Base-by-base conservation (phyloP, 2,113 vertebrate genomes). In the Syngnathus floridae region DNA sequence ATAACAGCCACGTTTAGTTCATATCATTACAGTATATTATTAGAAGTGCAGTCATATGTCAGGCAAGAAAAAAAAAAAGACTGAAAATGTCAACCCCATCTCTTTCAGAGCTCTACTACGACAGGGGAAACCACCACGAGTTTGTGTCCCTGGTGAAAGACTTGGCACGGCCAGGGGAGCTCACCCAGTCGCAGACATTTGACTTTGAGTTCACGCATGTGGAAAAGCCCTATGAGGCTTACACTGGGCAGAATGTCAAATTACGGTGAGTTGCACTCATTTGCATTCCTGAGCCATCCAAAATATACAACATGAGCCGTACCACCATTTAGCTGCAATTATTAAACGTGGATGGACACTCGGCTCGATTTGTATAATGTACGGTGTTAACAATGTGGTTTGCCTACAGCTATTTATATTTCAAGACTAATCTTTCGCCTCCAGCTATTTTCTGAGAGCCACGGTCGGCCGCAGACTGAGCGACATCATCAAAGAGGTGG, bases 121-220 rank as follows among this genome's bases (percentile, higher is more conserved):
- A 98, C 85, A 90, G 95, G 61, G 95, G 95, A 43, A 97, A 98
- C 89, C 94, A 96, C 85, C 95, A 98, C 0, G 96, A 98, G 80
- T 98, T 98, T 5, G 96, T 98, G 73, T 98, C 95, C 5, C 84
- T 98, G 60, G 96, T 97, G 72, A 98, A 98, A 82, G 96, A 98
- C 80, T 79, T 98, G 87, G 96, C 95, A 2, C 89, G 94, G 31
- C 95, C 96, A 0, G 96, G 96, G 5, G 95, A 98, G 35, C 92
- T 98, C 71, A 93, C 93, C 5, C 94, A 94, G 1, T 96, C 95
- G 0, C 95, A 97, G 86, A 93, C 92, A 0, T 97, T 97, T 61
- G 94, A 97, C 88, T 98, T 98, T 0, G 96, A 98, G 74, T 98
- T 98, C 88, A 95, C 94, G 0, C 95, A 98, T 0, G 96, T 98